Percentiles rank a stretch among this genome's conserved stretches.
Evolutionary conservation across 2,113 vertebrate genomes (phyloP).

Genomic region (Thryonomys swinderianus): DNA sequence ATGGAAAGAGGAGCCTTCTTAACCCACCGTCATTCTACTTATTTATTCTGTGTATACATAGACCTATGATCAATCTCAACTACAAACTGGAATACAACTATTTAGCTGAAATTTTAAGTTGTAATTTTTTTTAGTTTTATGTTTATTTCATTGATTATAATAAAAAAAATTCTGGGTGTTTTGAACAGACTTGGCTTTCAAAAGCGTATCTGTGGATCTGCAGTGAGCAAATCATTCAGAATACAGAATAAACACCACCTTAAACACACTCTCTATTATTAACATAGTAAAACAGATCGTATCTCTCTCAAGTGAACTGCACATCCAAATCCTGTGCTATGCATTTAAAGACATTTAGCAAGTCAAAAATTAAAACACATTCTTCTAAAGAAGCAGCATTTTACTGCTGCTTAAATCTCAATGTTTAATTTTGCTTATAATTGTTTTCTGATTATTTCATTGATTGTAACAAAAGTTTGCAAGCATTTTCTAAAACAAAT

Average conservation of each 20-base stretch:
- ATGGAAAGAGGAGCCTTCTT: background rate
- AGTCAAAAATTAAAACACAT: background rate
- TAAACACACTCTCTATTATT: background rate
- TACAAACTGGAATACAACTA: background rate
- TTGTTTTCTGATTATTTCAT: background rate
- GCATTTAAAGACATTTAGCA: constrained; percentile 1
- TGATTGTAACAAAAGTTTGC: background rate
- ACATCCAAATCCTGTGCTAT: background rate
- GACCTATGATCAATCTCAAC: background rate
- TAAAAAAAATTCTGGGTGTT: background rate
- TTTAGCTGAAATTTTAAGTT: background rate
- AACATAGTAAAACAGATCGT: background rate
- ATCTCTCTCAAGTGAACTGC: background rate
- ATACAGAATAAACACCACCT: background rate
- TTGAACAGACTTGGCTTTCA: background rate
- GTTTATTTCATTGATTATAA: background rate
- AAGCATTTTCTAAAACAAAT: constrained; percentile 25
- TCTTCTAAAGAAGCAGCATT: background rate
- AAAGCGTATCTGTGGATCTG: background rate
- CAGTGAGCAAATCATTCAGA: background rate
- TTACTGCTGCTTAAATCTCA: background rate
- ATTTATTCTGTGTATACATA: background rate
- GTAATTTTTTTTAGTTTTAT: background rate
- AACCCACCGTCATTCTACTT: background rate
- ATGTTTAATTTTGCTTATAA: background rate